Conservation (phyloP, 2,113 vertebrate genomes). For the Zapus hudsonius region DNA sequence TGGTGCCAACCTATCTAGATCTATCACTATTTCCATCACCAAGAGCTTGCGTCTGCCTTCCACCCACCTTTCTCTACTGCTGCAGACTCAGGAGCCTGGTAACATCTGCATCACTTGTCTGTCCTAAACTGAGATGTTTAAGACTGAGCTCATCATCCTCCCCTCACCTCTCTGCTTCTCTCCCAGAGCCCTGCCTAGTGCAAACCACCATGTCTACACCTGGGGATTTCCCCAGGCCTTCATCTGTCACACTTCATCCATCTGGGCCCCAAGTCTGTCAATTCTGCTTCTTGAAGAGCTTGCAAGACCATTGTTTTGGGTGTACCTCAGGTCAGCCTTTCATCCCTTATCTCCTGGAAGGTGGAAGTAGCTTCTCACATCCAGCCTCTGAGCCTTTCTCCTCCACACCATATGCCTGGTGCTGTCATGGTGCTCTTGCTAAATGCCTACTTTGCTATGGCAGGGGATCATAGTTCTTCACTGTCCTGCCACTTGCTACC, state of each 20-base stretch:
- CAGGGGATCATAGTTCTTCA: background rate
- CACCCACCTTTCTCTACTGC: background rate
- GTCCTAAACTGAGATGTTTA: background rate
- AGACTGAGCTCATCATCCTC: background rate
- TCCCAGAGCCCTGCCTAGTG: background rate
- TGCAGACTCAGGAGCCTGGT: background rate
- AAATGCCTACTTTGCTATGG: background rate
- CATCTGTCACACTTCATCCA: background rate
- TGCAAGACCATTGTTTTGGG: background rate
- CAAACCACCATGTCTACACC: background rate
- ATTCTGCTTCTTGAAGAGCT: background rate
- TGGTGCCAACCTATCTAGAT: no score
- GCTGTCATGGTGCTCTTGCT: background rate
- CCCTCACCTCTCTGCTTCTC: background rate
- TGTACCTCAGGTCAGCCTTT: background rate
- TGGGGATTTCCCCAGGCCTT: background rate
- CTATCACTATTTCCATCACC: background rate
- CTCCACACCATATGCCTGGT: background rate
- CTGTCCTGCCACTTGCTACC: no score
- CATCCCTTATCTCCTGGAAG: background rate
- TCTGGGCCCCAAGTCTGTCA: background rate
- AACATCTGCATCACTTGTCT: background rate
- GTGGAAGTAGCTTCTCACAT: background rate
- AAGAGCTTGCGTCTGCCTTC: background rate
- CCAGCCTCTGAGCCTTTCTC: background rate